These are phyloP conservation scores for Podarcis lilfordi DNA, from an alignment of 2,797 vertebrate genomes.

Conservation along the genomic window DNA sequence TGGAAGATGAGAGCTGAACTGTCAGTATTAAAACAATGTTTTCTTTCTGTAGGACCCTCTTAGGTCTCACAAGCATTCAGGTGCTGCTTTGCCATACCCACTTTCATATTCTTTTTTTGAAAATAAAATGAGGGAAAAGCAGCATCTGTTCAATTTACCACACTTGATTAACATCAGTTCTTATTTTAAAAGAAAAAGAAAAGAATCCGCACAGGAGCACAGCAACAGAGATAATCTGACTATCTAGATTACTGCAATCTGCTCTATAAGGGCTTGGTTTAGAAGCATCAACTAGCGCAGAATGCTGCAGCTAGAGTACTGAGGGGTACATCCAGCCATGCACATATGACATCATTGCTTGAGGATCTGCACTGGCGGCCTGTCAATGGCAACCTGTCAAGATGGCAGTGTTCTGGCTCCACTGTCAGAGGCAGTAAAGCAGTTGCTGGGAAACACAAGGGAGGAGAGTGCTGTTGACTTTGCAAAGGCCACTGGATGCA, in stretches of 20 bases:
- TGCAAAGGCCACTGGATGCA: too few relatives aligned
- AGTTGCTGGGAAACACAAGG: too few relatives aligned
- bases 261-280: too few relatives aligned
- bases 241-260: too few relatives aligned
- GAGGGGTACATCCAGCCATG: too few relatives aligned
- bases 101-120: constrained; percentile 37
- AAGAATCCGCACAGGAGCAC: neutral
- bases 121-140: constrained; percentile 46
- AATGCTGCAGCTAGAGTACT: neutral
- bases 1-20: constrained; percentile 49
- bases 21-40: constrained; percentile 41
- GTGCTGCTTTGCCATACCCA: constrained; percentile 45
- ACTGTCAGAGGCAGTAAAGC: too few relatives aligned
- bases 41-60: constrained; percentile 46
- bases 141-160: constrained; percentile 46
- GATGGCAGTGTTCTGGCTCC: too few relatives aligned
- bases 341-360: too few relatives aligned
- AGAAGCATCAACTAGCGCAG: too few relatives aligned
- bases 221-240: neutral
- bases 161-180: constrained; percentile 54
- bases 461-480: too few relatives aligned
- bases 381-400: too few relatives aligned
- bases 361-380: too few relatives aligned
- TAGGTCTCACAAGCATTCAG: constrained; percentile 51
- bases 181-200: neutral